Percentiles rank a stretch among this genome's conserved stretches.
These are phyloP conservation scores for Pteropus alecto DNA, from an alignment of 2,113 vertebrate genomes.

Conservation along the genomic window DNA sequence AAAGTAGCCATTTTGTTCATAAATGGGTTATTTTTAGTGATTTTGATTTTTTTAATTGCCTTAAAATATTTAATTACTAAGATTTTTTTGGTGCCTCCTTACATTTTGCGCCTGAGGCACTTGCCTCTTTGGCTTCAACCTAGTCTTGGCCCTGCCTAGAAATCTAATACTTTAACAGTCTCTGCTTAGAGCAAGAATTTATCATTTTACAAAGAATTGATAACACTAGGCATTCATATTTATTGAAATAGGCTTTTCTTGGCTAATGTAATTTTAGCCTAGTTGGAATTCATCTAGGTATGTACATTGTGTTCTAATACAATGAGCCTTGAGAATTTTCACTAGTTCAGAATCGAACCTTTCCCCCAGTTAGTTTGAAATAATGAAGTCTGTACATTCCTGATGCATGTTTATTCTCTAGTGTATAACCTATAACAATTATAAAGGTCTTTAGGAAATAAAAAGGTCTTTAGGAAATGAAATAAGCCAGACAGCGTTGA, in stretches of 20 bases:
- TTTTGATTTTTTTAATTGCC: background rate
- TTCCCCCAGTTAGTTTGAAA: background rate
- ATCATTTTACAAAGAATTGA: background rate
- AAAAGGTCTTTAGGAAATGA: background rate
- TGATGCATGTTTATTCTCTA: conserved; percentile 2
- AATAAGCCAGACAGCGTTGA: too few species aligned
- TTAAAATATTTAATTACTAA: background rate
- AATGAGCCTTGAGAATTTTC: background rate
- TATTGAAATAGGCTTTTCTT: background rate
- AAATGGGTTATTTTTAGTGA: background rate
- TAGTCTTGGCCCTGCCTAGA: background rate
- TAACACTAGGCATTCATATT: background rate
- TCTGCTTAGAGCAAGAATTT: background rate
- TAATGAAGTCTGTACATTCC: background rate
- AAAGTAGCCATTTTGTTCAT: background rate
- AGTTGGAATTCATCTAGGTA: background rate
- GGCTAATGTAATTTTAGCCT: background rate
- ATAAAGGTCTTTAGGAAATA: background rate
- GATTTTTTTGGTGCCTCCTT: background rate
- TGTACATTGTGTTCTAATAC: background rate
- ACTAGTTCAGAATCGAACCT: conserved; percentile 3
- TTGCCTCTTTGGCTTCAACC: background rate
- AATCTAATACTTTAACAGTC: background rate
- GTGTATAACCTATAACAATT: background rate
- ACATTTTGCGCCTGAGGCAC: background rate